Base-by-base conservation (phyloP, 2,888 invertebrate genomes). In the Neuroscelio doddi region DNA sequence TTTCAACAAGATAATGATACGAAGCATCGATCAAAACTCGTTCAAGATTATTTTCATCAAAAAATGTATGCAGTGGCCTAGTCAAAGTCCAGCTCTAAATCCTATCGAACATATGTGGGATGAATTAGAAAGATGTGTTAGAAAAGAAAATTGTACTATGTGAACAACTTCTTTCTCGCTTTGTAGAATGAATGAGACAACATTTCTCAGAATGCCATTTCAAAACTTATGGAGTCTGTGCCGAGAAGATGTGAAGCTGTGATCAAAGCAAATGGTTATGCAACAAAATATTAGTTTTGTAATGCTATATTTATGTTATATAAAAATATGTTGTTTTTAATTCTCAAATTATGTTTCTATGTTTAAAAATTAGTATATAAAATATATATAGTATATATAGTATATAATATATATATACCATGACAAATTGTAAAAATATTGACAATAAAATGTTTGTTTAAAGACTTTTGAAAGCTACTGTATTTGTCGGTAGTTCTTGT, bases 201-300 rank as follows among this genome's bases (percentile, higher is more conserved):
- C 8, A 52, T 52, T 36, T 27, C 52, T 1, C 5, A n/a, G n/a
- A n/a, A n/a, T n/a, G n/a, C n/a, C n/a, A n/a, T n/a, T n/a, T n/a
- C n/a, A n/a, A n/a, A n/a, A 12, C n/a, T 30, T 38, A 1, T 61
- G 29, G 47, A 61, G 10, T 61, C 44, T 29, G 53, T 61, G 49
- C 53, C 61, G 5, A 15, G 10, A 38, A 15, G 44, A 38, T 51
- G 50, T 24, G 39, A 32, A 17, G 50, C 44, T 58, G 38, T 50
- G 10, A 49, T 58, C 3, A 36, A 27, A 10, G 42, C 50, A 30
- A 58, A 58, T n/a, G n/a, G n/a, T n/a, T n/a, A n/a, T n/a, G n/a
- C n/a, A n/a, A n/a, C n/a, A n/a, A n/a, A n/a, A n/a, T n/a, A n/a
- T n/a, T n/a, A n/a, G n/a, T n/a, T n/a, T n/a, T n/a, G n/a, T n/a